Evolutionary conservation across 2,797 vertebrate genomes (phyloP).

Genomic region (Staurois parvus): DNA sequence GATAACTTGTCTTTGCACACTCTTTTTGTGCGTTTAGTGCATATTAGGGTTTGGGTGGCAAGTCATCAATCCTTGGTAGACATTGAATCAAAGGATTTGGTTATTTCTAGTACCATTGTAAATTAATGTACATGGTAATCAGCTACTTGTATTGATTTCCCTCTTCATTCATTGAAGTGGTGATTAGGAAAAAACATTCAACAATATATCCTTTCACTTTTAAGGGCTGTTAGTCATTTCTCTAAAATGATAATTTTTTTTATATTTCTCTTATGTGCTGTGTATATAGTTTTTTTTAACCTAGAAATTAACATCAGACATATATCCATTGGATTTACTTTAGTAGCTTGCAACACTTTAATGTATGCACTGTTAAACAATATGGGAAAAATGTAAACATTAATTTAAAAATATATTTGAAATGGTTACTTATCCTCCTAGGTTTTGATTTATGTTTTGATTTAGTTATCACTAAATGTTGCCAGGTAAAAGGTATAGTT

Average conservation of each 20-base stretch:
- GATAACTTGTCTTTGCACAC: slow-evolving; percentile 69
- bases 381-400: too few relatives aligned
- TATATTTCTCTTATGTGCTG: not conserved
- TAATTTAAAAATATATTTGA: too few relatives aligned
- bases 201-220: not conserved
- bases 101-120: slow-evolving; percentile 6
- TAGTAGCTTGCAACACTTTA: too few relatives aligned
- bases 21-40: slow-evolving; percentile 78
- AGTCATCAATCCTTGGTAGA: slow-evolving; percentile 16
- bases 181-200: not conserved
- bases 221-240: not conserved
- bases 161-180: not conserved
- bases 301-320: too few relatives aligned
- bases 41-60: slow-evolving; percentile 18
- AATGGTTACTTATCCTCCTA: too few relatives aligned
- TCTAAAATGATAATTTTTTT: not conserved
- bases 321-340: too few relatives aligned
- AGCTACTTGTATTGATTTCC: slow-evolving; percentile 15
- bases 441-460: too few relatives aligned
- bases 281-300: not conserved
- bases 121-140: slow-evolving; percentile 26
- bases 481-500: too few relatives aligned
- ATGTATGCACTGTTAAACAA: too few relatives aligned
- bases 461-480: too few relatives aligned
- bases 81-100: slow-evolving; percentile 7